Conservation (phyloP, 2,888 invertebrate species). For the Listrodromus nycthemerus region DNA sequence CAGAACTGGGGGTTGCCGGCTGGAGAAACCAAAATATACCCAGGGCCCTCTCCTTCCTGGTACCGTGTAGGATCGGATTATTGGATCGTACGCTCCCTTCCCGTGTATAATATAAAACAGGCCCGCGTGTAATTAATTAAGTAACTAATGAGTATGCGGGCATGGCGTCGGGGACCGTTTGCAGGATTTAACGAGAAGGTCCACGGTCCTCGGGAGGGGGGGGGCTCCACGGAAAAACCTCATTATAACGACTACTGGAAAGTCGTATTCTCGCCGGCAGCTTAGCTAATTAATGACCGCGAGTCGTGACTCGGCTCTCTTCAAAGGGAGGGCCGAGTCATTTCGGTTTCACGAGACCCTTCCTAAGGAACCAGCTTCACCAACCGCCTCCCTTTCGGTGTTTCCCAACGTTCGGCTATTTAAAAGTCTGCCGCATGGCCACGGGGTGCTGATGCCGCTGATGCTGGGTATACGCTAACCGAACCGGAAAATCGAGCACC, state of each 20-base stretch:
- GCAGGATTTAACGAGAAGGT: constrained; percentile 68
- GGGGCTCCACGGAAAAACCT: constrained; percentile 17
- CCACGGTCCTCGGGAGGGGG: constrained; percentile 1
- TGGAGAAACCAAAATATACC: constrained; percentile 8
- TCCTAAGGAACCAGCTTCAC: constrained; percentile 16
- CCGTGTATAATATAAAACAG: constrained; percentile 78
- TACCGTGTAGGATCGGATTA: constrained; percentile 79
- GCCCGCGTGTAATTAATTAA: constrained; percentile 80
- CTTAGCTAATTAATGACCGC: constrained; percentile 44
- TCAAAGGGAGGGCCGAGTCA: constrained; percentile 46
- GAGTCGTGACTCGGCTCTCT: constrained; percentile 48
- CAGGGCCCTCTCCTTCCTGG: constrained; percentile 3
- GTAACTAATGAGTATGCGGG: constrained; percentile 76
- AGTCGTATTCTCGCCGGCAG: constrained; percentile 37
- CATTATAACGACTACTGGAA: constrained; percentile 46
- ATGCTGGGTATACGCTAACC: constrained; percentile 35
- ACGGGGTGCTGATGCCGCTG: constrained; percentile 39
- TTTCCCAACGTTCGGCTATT: constrained; percentile 24
- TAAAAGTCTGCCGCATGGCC: constrained; percentile 43
- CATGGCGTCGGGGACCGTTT: constrained; percentile 61
- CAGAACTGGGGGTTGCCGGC: background rate
- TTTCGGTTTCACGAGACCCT: constrained; percentile 14
- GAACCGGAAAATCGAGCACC: constrained; percentile 48
- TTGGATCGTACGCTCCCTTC: constrained; percentile 75
- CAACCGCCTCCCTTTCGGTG: background rate